Evolutionary conservation across 2,113 vertebrate species (phyloP), one percentile per base, ranked within the genome.

Genomic region (Microtus richardsoni): DNA sequence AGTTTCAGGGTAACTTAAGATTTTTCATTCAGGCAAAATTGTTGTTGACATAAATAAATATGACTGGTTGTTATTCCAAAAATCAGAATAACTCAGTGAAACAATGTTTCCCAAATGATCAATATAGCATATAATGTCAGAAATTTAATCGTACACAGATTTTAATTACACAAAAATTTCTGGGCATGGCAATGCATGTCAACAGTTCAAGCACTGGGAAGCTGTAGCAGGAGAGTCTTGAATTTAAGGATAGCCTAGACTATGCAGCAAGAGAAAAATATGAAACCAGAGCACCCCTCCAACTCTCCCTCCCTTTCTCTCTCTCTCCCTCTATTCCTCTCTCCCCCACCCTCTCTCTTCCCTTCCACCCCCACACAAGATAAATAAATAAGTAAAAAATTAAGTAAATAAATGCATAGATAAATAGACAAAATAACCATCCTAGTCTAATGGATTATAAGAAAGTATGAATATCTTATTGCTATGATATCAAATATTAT

Each of bases 21-120:
- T 60, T 87, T 28, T 87, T 84, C 91, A 58, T 91, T 90, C 58
- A 95, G 30, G 74, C 52, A 9, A 62, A 88, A 58, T 19, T 91
- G 10, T 33, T 92, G 13, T 3, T 86, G 39, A 73, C 64, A 58
- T 58, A 39, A 82, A 75, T 30, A 66, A 75, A 58, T 77, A 1
- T 17, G 47, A 77, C 89, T 71, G 21, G 39, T 54, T 71, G 16
- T 39, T 54, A 95, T 71, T 44, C 66, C 28, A 41, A 91, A 96
- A 17, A 93, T 66, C 47, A 77, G 33, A 4, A 71, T 47, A 83
- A 70, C 11, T 86, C 41, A 39, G 2, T 30, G 36, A 94, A n/a
- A 12, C 12, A 86, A 14, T 54, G 70, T 33, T 75, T 73, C 75
- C 17, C 49, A 24, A 93, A 80, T 80, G 2, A 60, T 10, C 6